phyloP scores from a whole-genome alignment of 2,797 vertebrate species.

The Garrulus glandarius region DNA sequence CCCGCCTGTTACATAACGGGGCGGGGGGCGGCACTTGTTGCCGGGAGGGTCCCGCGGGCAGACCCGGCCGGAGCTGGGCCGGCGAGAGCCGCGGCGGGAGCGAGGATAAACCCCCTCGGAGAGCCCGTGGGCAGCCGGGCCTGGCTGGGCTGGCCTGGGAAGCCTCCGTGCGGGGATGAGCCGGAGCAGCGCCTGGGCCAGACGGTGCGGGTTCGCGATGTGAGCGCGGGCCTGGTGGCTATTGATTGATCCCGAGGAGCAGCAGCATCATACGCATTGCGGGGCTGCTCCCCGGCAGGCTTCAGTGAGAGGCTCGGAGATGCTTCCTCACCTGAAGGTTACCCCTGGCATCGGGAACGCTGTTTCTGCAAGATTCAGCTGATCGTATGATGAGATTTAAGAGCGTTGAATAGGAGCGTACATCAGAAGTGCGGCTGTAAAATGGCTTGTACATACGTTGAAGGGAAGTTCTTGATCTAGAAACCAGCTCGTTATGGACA shows the following conservation, averaged over 20 bases:
- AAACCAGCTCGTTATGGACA: neutral
- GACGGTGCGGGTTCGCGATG: neutral
- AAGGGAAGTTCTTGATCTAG: neutral
- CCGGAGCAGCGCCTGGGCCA: neutral
- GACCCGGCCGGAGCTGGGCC: neutral
- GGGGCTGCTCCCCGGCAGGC: conserved; percentile 52
- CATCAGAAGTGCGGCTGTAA: neutral
- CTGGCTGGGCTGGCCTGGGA: neutral
- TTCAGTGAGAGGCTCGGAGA: neutral
- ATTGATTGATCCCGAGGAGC: conserved; percentile 44
- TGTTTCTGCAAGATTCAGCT: neutral
- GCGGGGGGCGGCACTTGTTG: conserved; percentile 8
- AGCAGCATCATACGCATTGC: conserved; percentile 74
- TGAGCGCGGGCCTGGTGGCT: neutral
- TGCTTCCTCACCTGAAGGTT: conserved; percentile 42
- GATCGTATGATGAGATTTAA: neutral
- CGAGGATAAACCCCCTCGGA: neutral
- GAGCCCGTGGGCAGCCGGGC: neutral
- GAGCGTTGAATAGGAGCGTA: neutral
- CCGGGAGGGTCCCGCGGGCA: neutral
- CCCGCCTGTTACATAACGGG: conserved; percentile 19
- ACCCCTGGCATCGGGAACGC: neutral
- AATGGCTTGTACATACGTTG: neutral
- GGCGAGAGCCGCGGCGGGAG: neutral
- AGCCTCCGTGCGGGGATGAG: neutral